Percentiles rank a stretch among this genome's conserved stretches.
Evolutionary conservation across 2,797 vertebrate genomes (phyloP).

Genomic region (Argentina silus): DNA sequence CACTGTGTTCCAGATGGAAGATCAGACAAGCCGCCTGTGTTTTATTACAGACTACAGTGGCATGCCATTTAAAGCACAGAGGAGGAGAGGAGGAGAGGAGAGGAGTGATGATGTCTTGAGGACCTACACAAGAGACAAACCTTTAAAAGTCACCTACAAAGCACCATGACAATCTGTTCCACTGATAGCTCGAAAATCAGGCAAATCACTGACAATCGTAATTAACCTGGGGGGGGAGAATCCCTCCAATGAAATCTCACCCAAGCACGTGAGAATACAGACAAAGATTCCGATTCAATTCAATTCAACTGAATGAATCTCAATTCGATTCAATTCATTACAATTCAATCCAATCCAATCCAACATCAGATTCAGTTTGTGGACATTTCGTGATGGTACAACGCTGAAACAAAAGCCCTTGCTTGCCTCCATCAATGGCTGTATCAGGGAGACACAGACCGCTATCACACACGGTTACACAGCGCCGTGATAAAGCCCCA

Average conservation of each 20-base stretch:
- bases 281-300: no score
- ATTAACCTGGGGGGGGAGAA: background rate
- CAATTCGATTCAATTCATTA: no score
- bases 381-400: background rate
- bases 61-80: constrained; percentile 57
- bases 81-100: constrained; percentile 16
- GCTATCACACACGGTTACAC: background rate
- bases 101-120: background rate
- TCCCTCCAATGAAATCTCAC: background rate
- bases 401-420: background rate
- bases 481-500: background rate
- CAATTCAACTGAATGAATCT: no score
- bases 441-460: background rate
- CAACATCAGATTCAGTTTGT: background rate
- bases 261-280: background rate
- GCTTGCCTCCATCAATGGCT: background rate
- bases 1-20: constrained; percentile 80
- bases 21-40: constrained; percentile 78
- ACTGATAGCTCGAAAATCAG: background rate
- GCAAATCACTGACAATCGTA: constrained; percentile 6
- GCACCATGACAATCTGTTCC: background rate
- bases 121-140: background rate
- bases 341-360: no score
- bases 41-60: constrained; percentile 65
- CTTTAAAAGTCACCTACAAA: background rate